Conservation (phyloP, 2,888 invertebrate genomes). For the Hyalella azteca region DNA sequence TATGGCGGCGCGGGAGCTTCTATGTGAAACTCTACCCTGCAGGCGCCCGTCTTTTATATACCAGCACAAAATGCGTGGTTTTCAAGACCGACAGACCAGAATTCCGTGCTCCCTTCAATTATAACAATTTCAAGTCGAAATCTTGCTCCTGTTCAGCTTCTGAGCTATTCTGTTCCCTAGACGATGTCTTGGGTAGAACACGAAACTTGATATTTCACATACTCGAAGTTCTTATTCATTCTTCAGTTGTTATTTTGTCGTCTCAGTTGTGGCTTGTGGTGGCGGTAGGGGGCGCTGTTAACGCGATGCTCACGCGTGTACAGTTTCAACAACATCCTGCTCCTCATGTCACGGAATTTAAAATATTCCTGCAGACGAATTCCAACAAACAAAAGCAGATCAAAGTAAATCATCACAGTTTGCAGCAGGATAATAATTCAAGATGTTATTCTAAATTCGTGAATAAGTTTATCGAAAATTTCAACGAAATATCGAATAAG, state of each 20-base stretch:
- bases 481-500: too few relatives aligned
- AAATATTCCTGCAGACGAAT: too few relatives aligned
- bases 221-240: neutral
- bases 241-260: neutral
- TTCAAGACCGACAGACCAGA: neutral
- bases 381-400: too few relatives aligned
- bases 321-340: too few relatives aligned
- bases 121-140: neutral
- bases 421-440: too few relatives aligned
- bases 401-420: too few relatives aligned
- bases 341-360: neutral
- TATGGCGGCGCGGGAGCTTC: neutral
- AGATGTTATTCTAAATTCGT: too few relatives aligned
- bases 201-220: neutral
- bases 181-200: neutral
- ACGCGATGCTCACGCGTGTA: too few relatives aligned
- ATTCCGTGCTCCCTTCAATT: neutral
- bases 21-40: neutral
- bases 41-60: neutral
- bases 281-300: neutral
- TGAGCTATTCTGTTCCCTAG: neutral
- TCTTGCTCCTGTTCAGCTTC: neutral
- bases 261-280: neutral
- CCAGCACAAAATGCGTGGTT: neutral
- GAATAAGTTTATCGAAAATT: too few relatives aligned